Conservation (phyloP, 2,113 vertebrate species). For the Cromileptes altivelis region DNA sequence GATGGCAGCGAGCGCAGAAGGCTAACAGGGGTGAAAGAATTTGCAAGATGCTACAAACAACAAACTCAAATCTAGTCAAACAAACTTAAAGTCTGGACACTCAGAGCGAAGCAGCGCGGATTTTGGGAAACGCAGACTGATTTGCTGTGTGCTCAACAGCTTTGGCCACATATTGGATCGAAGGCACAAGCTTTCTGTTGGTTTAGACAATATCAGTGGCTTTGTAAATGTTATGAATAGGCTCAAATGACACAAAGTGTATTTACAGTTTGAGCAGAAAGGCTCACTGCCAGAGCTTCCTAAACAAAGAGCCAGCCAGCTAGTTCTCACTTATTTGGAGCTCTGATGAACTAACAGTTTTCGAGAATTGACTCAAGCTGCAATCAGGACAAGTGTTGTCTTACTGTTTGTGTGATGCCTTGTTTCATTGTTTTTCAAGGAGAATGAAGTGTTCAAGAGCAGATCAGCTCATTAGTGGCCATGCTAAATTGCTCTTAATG, state of each 20-base stretch:
- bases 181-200: slow-evolving; percentile 20
- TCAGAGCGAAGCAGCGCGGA: not conserved
- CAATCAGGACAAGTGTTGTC: slow-evolving; percentile 6
- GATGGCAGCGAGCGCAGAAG: not conserved
- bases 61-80: slow-evolving; percentile 36
- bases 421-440: slow-evolving; percentile 48
- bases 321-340: not conserved
- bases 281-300: not conserved
- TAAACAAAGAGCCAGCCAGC: not conserved
- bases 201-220: slow-evolving; percentile 26
- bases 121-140: not conserved
- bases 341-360: slow-evolving; percentile 23
- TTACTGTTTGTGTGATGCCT: not conserved
- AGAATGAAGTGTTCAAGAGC: slow-evolving; percentile 56
- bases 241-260: slow-evolving; percentile 27
- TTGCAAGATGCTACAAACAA: slow-evolving; percentile 20
- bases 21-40: slow-evolving; percentile 20
- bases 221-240: slow-evolving; percentile 39
- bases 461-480: slow-evolving; percentile 66
- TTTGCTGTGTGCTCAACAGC: slow-evolving; percentile 16
- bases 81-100: not conserved
- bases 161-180: slow-evolving; percentile 18
- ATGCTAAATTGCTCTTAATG: slow-evolving; percentile 63
- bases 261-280: slow-evolving; percentile 22
- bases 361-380: slow-evolving; percentile 3